phyloP scores from a whole-genome alignment of 1,140 invertebrate genomes.

The Sinonovacula constricta region DNA sequence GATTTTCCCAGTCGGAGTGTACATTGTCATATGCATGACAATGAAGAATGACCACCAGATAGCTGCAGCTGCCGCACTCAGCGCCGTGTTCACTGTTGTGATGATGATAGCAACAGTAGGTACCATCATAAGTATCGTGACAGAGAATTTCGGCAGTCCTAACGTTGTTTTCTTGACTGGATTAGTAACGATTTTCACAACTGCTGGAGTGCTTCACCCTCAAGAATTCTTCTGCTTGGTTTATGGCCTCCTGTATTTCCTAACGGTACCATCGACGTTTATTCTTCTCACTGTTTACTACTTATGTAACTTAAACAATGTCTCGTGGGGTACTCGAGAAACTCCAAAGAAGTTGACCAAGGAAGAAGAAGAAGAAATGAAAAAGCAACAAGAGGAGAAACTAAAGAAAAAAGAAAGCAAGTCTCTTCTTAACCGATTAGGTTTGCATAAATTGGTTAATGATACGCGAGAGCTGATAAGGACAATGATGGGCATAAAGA shows the following conservation, averaged over 20 bases:
- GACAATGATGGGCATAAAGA: conserved; percentile 63
- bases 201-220: conserved; percentile 97
- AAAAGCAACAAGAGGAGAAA: conserved; percentile 62
- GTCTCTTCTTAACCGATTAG: conserved; percentile 66
- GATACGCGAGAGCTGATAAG: conserved; percentile 65
- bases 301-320: conserved; percentile 98
- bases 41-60: conserved; percentile 95
- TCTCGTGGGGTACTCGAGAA: conserved; percentile 99
- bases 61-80: conserved; percentile 87
- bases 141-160: conserved; percentile 72
- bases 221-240: conserved; percentile 99
- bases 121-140: conserved; percentile 74
- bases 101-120: conserved; percentile 78
- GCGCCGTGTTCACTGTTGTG: conserved; percentile 76
- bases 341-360: conserved; percentile 86
- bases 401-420: conserved; percentile 67
- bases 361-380: conserved; percentile 66
- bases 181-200: conserved; percentile 87
- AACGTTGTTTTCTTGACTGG: conserved; percentile 74
- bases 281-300: conserved; percentile 97
- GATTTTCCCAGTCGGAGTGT: conserved; percentile 75
- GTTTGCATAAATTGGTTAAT: conserved; percentile 61
- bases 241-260: conserved; percentile 94
- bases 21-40: conserved; percentile 94
- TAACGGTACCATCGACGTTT: conserved; percentile 99